Percentiles rank a stretch among this genome's conserved stretches.
Evolutionary conservation across 1,140 invertebrate genomes (phyloP).

Genomic region (Pachyrhynchus sulphureomaculatus): DNA sequence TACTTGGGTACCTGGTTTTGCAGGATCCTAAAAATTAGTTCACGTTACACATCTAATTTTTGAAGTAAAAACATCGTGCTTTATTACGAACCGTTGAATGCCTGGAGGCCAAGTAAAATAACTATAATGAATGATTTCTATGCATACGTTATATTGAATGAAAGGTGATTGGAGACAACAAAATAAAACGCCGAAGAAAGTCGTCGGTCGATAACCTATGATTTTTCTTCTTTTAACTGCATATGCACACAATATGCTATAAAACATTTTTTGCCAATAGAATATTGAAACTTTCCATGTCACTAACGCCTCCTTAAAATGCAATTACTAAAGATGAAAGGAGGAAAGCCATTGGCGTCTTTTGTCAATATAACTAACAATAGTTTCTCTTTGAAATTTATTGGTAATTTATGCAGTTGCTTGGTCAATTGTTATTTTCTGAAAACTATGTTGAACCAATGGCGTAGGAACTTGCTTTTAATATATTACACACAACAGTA

Average conservation of each 20-base stretch:
- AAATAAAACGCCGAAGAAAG: background rate
- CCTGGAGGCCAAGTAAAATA: too few species aligned
- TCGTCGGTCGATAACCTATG: background rate
- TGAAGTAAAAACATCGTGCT: too few species aligned
- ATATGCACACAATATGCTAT: constrained; percentile 8
- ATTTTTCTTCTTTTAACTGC: background rate
- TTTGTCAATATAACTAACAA: background rate
- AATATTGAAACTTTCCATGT: constrained; percentile 2
- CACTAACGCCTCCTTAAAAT: background rate
- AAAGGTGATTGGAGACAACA: background rate
- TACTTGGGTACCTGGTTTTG: too few species aligned
- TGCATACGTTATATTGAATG: too few species aligned
- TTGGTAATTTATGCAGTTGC: background rate
- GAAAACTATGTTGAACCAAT: background rate
- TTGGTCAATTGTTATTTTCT: background rate
- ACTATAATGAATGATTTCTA: constrained; percentile 3
- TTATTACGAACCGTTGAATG: too few species aligned
- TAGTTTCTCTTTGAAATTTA: constrained; percentile 3
- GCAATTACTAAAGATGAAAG: too few species aligned
- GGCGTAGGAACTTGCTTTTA: too few species aligned
- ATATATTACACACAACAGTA: too few species aligned
- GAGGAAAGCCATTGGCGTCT: too few species aligned
- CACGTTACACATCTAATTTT: too few species aligned
- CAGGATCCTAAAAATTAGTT: too few species aligned
- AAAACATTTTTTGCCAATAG: background rate